Conservation (phyloP, 2,113 vertebrate species). For the Sphyrna mokarran region DNA sequence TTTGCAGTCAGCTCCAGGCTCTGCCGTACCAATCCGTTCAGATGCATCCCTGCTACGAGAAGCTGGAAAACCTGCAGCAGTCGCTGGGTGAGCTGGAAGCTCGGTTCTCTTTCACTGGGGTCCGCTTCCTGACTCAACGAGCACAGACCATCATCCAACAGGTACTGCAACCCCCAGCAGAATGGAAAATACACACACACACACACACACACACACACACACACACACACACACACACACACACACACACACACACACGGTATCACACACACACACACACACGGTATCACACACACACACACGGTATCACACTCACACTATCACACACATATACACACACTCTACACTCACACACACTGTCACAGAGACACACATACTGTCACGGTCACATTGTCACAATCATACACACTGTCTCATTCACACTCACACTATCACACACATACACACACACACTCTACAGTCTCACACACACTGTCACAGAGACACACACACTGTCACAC, state of each 20-base stretch:
- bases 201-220: background rate
- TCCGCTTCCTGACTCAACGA: conserved; percentile 43
- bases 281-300: no score
- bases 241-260: no score
- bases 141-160: conserved; percentile 49
- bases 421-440: no score
- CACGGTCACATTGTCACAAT: no score
- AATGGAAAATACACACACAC: background rate
- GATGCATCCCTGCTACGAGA: conserved; percentile 45
- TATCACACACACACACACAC: background rate
- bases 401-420: no score
- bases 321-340: background rate
- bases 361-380: background rate
- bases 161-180: conserved; percentile 40
- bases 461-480: background rate
- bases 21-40: conserved; percentile 41
- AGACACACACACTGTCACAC: background rate
- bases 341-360: background rate
- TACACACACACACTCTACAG: no score
- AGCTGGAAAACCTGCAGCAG: conserved; percentile 35
- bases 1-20: conserved; percentile 40
- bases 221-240: background rate
- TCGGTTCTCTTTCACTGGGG: conserved; percentile 44
- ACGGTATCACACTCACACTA: background rate
- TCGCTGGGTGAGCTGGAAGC: conserved; percentile 40